Evolutionary conservation across 1,140 invertebrate species (phyloP), one percentile per base, ranked within the genome.

Genomic region (Andrena cerasifolii): DNA sequence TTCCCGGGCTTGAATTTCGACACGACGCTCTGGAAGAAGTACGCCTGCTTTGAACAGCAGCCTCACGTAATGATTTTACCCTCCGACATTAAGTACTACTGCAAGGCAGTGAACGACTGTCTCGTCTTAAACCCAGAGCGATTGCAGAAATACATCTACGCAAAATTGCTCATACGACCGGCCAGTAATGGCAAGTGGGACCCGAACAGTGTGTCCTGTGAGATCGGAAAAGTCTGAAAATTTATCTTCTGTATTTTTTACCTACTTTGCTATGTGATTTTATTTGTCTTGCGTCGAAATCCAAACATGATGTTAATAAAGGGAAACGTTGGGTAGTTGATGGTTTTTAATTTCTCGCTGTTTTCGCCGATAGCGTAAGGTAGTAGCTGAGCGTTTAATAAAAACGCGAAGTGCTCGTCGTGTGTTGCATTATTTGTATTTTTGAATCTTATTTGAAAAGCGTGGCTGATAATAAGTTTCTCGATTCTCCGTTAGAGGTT

Each of bases 21-120:
- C 90, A 94, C 94, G 18, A 93, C 94, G 63, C 90, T 96, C 53
- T 96, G 95, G 92, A 94, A 95, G 49, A 93, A 94, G 79, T 94
- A 95, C 89, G 94, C 94, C 14, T 93, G 94, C 67, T 93, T 97
- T 71, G 92, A 95, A 16, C 90, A 93, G 61, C 95, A 95, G 59
- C 98, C 98, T 1, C 97, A 99, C 88, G 81, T 99, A 10, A 90
- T 99, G 1, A 91, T 99, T 54, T 88, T 97, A 79, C 97, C 98
- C 3, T 98, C 97, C 12, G 95, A 97, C 88, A 95, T 98, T 68
- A 94, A 95, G 89, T 94, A 96, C 88, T 98, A 98, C 90, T 94
- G 96, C 54, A 97, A 97, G 95, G 91, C 95, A 75, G 94, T 97
- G 18, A 94, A 96, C 79, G 95, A 95, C 4, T 96, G 96, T 82